Conservation (phyloP, 2,113 vertebrate genomes). For the Corynorhinus townsendii region DNA sequence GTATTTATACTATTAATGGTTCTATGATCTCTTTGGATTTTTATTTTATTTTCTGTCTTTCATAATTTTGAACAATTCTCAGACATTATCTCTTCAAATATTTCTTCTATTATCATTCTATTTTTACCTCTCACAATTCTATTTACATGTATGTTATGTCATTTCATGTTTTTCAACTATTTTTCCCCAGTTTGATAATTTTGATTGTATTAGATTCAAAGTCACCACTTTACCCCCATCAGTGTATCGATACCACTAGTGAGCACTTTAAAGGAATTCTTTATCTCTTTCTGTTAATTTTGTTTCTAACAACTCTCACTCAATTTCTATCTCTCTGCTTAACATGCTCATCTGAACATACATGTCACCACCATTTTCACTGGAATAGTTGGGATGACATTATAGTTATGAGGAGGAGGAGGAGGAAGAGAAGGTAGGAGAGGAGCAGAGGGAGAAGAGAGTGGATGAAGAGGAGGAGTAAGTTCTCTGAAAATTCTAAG, state of each 20-base stretch:
- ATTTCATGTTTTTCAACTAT: not conserved
- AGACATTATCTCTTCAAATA: not conserved
- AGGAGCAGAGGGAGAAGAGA: too few relatives aligned
- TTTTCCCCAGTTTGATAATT: not conserved
- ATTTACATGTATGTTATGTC: not conserved
- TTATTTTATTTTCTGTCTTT: not conserved
- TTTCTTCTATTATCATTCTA: not conserved
- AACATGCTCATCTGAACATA: not conserved
- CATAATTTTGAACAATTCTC: not conserved
- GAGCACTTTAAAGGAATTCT: not conserved
- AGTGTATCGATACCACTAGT: not conserved
- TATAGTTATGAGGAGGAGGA: not conserved
- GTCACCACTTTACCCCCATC: not conserved
- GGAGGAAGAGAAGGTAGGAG: too few relatives aligned
- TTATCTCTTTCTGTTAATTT: not conserved
- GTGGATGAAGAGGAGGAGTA: not conserved
- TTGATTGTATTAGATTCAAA: not conserved
- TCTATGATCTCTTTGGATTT: not conserved
- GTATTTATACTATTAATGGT: not conserved
- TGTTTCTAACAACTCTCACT: not conserved
- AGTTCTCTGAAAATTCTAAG: not conserved
- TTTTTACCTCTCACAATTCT: not conserved
- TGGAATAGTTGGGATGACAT: not conserved
- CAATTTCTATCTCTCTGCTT: not conserved
- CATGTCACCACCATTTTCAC: not conserved